A percentile compares a stretch with the other conserved stretches of the same genome.
phyloP scores from a whole-genome alignment of 2,113 vertebrate genomes.

The Dolichallabes microphthalmus region DNA sequence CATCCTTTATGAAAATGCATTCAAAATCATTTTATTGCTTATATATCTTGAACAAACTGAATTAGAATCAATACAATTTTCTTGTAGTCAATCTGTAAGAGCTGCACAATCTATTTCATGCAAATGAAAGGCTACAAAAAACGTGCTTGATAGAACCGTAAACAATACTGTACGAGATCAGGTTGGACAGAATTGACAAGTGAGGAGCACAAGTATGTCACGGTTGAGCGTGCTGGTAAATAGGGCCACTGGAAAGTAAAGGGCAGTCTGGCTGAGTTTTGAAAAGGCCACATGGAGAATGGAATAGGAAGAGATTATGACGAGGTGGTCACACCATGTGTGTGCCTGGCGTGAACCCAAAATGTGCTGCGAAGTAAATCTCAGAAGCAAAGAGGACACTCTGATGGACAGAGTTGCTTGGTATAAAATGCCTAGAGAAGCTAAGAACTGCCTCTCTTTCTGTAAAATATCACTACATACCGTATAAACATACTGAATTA shows the following conservation, averaged over 20 bases:
- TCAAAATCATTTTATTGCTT: not conserved
- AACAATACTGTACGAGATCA: not conserved
- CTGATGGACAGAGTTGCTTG: not conserved
- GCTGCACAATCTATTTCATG: not conserved
- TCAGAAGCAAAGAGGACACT: not conserved
- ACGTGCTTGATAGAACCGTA: not conserved
- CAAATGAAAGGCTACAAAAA: not conserved
- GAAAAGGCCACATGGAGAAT: constrained; percentile 4
- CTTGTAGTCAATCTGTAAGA: not conserved
- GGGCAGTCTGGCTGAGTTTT: constrained; percentile 11
- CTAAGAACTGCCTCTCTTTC: not conserved
- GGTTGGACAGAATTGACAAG: not conserved
- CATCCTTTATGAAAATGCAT: not conserved
- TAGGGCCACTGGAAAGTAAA: not conserved
- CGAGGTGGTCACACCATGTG: not conserved
- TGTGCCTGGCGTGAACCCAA: constrained; percentile 13
- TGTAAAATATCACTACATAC: too few relatives aligned
- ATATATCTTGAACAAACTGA: not conserved
- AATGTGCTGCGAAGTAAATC: not conserved
- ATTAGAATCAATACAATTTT: not conserved
- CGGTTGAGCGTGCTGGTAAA: not conserved
- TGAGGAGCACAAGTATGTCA: not conserved
- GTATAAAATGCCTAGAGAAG: not conserved
- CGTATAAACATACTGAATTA: not conserved
- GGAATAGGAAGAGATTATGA: constrained; percentile 13